phyloP scores from a whole-genome alignment of 2,797 vertebrate species.

The Schizopygopsis pylzovi region DNA sequence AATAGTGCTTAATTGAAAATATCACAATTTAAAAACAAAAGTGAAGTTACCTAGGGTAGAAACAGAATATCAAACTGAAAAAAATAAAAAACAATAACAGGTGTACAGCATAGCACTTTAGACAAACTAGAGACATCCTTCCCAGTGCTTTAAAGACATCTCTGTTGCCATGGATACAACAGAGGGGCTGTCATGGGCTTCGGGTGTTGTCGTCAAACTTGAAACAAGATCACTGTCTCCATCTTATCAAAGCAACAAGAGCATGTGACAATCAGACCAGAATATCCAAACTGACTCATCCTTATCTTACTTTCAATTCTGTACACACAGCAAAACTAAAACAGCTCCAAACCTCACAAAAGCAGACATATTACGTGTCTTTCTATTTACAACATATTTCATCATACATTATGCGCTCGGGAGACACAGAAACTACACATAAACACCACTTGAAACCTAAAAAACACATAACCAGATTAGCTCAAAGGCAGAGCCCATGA shows the following conservation, averaged over 20 bases:
- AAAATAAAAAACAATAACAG: background rate
- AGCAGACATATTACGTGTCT: background rate
- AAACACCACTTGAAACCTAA: conserved; percentile 17
- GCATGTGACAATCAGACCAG: conserved; percentile 1
- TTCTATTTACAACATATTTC: conserved; percentile 20
- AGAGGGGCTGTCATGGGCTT: conserved; percentile 7
- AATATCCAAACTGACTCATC: conserved; percentile 3
- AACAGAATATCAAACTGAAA: background rate
- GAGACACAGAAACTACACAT: conserved; percentile 16
- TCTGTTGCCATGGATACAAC: conserved; percentile 31
- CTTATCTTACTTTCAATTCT: conserved; percentile 9
- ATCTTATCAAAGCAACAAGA: conserved; percentile 17
- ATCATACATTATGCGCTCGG: background rate
- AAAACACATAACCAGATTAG: conserved; percentile 22
- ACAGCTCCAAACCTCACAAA: background rate
- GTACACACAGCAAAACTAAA: background rate
- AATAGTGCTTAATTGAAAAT: background rate
- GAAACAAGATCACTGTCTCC: background rate
- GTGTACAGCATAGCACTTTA: conserved; percentile 6
- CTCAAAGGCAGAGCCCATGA: background rate
- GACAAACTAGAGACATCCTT: conserved; percentile 15
- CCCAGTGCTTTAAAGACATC: conserved; percentile 3
- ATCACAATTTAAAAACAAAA: background rate
- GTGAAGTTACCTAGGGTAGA: background rate
- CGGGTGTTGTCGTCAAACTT: conserved; percentile 3